Conservation (phyloP, 2,888 invertebrate genomes). For the Ecliptopera silaceata region DNA sequence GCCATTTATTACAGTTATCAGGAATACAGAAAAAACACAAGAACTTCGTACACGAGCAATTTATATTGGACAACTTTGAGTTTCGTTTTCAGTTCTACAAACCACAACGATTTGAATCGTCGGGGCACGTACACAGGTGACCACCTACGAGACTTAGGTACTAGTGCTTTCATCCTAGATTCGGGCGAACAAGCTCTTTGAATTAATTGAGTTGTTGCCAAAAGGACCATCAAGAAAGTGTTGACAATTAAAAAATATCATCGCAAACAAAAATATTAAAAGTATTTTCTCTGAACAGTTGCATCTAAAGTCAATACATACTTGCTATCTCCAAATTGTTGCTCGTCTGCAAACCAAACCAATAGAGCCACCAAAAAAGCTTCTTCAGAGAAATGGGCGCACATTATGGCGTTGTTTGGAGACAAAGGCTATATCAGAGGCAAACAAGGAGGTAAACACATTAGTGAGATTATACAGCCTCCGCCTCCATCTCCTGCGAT, state of each 20-base stretch:
- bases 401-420: constrained; percentile 59
- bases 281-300: no score
- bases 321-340: not conserved
- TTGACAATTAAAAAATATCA: no score
- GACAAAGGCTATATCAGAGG: constrained; percentile 59
- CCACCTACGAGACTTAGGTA: no score
- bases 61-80: not conserved
- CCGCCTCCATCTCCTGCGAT: constrained; percentile 40
- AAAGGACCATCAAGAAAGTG: no score
- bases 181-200: no score
- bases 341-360: constrained; percentile 43
- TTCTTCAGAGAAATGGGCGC: constrained; percentile 53
- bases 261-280: no score
- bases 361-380: constrained; percentile 42
- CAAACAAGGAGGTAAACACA: constrained; percentile 72
- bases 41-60: not conserved
- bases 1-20: constrained; percentile 67
- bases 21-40: constrained; percentile 45
- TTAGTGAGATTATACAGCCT: constrained; percentile 63
- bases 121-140: no score
- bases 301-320: no score
- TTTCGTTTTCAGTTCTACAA: not conserved
- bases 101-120: no score
- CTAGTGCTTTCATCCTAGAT: no score
- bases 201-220: no score